Base-by-base conservation (phyloP, 1,140 invertebrate species). In the Drosophila bocki region DNA sequence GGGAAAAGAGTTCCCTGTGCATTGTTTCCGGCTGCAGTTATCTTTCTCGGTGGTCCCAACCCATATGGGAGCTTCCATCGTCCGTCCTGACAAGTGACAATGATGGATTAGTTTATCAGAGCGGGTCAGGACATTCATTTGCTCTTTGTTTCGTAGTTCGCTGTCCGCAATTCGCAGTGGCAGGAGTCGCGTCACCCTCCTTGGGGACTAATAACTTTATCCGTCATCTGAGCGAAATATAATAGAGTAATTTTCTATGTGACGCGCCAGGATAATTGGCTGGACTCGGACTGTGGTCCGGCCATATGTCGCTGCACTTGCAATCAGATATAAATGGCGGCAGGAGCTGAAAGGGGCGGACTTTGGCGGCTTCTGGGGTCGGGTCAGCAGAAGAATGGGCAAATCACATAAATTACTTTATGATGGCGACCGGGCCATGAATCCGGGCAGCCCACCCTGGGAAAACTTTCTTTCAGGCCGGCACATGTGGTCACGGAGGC, bases 321-420 rank as follows among this genome's bases (percentile, higher is more conserved):
- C 84, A 88, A 83, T 84, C 74, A 56, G 77, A 80, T 70, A 80
- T 68, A 59, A 54, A 78, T 58, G 58, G 59, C 64, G 57, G 72
- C 62, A 56, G 37, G 53, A 51, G 67, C 33, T 37, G 42, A 50
- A 44, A 22, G 15, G 42, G 12, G 17, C 15, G 17, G 50, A 9
- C 39, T 9, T 19, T 37, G 19, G 41, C 19, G 53, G 26, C 6
- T 22, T 50, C 15, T 50, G 48, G 15, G 48, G 26, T n/a, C 26
- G 48, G 48, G 53, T 50, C 51, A 59, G 35, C 65, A 70, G 44
- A 72, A 72, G 69, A 72, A 80, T 58, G 67, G 47, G 59, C 63
- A 90, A 88, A 88, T 84, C 84, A 90, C 84, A 88, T 88, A 88
- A 90, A 88, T 88, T 90, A 88, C 85, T 88, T 88, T 88, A 90